phyloP scores from a whole-genome alignment of 2,888 invertebrate species.

The Drosophila phalerata region DNA sequence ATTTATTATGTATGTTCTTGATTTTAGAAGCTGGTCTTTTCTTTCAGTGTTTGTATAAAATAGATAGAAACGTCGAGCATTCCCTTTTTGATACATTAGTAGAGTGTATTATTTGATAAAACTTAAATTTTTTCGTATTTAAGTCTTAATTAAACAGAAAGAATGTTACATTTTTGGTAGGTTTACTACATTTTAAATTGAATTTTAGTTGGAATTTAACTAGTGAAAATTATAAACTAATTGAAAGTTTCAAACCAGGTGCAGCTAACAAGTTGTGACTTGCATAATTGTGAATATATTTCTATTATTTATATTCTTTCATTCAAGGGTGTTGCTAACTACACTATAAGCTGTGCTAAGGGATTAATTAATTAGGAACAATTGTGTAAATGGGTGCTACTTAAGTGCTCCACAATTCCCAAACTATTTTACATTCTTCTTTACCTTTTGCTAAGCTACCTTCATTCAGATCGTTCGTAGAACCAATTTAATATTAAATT shows the following conservation, averaged over 20 bases:
- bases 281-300: neutral
- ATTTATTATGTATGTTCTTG: no score
- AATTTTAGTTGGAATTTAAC: neutral
- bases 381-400: slow-evolving; percentile 5
- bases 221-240: neutral
- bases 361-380: slow-evolving; percentile 12
- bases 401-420: slow-evolving; percentile 1
- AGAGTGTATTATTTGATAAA: no score
- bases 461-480: neutral
- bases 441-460: neutral
- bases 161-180: no score
- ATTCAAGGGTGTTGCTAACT: neutral
- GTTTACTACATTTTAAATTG: neutral
- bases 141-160: no score
- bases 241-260: slow-evolving; percentile 1
- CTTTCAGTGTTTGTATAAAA: no score
- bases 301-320: neutral
- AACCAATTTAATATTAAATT: neutral
- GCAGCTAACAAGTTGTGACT: slow-evolving; percentile 1
- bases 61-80: no score
- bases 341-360: neutral
- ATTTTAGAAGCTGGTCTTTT: no score
- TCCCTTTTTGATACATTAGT: no score
- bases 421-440: neutral
- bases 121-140: no score